phyloP scores from a whole-genome alignment of 2,797 vertebrate species.

The Coranthus polyacanthus region DNA sequence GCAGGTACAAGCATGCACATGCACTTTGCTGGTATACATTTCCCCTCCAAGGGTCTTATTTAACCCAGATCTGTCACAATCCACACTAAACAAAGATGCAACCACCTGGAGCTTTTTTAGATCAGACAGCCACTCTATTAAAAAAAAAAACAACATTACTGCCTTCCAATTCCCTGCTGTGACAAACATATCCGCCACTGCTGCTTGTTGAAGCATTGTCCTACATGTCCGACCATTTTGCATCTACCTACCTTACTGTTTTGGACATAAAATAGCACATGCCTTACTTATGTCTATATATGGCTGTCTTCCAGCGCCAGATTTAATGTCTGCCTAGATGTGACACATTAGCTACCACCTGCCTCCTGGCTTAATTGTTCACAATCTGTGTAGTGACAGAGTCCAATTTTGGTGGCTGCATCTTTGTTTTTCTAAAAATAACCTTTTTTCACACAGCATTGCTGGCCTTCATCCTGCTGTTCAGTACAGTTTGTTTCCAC shows the following conservation, averaged over 20 bases:
- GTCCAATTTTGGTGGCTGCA: constrained; percentile 34
- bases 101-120: constrained; percentile 31
- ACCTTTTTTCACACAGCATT: constrained; percentile 16
- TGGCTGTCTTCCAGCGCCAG: constrained; percentile 21
- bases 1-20: constrained; percentile 35
- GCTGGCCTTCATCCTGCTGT: constrained; percentile 31
- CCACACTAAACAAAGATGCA: constrained; percentile 40
- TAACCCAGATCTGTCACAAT: constrained; percentile 67
- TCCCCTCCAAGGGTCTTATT: constrained; percentile 41
- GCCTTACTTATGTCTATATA: constrained; percentile 18
- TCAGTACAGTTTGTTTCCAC: constrained; percentile 28
- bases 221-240: constrained; percentile 8
- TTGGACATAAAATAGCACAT: not conserved
- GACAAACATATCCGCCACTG: constrained; percentile 23
- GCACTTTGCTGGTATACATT: constrained; percentile 15
- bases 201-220: constrained; percentile 10
- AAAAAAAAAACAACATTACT: constrained; percentile 21
- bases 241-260: constrained; percentile 4
- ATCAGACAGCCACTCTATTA: constrained; percentile 26
- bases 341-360: constrained; percentile 53
- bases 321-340: constrained; percentile 39
- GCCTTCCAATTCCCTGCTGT: constrained; percentile 2
- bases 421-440: constrained; percentile 51
- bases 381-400: constrained; percentile 43
- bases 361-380: constrained; percentile 53